A percentile compares a stretch with the other conserved stretches of the same genome.
These are phyloP conservation scores for Dexiosoma caninum DNA, from an alignment of 2,888 invertebrate species.

Conservation along the genomic window DNA sequence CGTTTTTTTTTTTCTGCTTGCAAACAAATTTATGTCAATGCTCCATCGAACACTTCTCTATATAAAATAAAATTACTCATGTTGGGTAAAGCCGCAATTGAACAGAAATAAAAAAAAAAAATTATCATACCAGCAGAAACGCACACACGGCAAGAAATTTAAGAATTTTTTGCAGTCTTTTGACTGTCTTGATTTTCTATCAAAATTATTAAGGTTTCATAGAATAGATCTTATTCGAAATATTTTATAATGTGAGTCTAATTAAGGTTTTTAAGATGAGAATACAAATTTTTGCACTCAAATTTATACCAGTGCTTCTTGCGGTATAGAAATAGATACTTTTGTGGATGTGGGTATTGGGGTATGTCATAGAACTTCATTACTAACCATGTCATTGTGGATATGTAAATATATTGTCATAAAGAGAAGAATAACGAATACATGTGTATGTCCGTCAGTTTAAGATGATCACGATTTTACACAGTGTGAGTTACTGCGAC, in stretches of 20 bases:
- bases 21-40: constrained; percentile 56
- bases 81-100: constrained; percentile 55
- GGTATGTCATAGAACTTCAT: constrained; percentile 56
- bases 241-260: too few relatives aligned
- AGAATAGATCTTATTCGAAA: too few relatives aligned
- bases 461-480: too few relatives aligned
- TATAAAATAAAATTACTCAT: constrained; percentile 49
- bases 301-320: neutral
- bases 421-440: too few relatives aligned
- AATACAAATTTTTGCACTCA: too few relatives aligned
- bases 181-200: too few relatives aligned
- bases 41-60: constrained; percentile 57
- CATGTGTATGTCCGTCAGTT: too few relatives aligned
- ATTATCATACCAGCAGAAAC: neutral
- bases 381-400: constrained; percentile 54
- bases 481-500: too few relatives aligned
- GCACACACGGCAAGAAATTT: constrained; percentile 25
- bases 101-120: constrained; percentile 3
- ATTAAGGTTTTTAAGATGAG: too few relatives aligned
- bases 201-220: too few relatives aligned
- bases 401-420: constrained; percentile 51
- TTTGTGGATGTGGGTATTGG: neutral
- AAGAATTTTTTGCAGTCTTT: too few relatives aligned
- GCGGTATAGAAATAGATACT: neutral
- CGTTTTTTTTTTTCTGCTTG: constrained; percentile 6